These are phyloP conservation scores for Popillia japonica DNA, from an alignment of 1,140 invertebrate species.

Conservation along the genomic window DNA sequence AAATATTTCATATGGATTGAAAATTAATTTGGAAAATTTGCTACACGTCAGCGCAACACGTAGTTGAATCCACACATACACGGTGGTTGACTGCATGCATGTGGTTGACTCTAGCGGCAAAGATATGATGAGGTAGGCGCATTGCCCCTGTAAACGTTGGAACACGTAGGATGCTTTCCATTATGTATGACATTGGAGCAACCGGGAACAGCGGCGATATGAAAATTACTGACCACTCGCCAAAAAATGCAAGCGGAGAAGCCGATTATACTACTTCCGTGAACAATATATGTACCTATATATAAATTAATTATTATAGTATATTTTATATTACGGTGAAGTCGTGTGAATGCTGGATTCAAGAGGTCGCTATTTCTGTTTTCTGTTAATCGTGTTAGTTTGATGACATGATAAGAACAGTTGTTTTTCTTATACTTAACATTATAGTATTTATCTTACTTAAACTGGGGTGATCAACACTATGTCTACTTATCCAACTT, in stretches of 20 bases:
- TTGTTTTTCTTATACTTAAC: too few relatives aligned
- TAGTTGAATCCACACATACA: not conserved
- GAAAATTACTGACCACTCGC: constrained; percentile 7
- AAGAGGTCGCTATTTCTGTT: too few relatives aligned
- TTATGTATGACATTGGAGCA: not conserved
- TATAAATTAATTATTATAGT: not conserved
- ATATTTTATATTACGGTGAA: too few relatives aligned
- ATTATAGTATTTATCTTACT: too few relatives aligned
- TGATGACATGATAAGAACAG: too few relatives aligned
- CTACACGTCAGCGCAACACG: constrained; percentile 29
- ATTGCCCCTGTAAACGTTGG: constrained; percentile 12
- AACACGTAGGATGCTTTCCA: constrained; percentile 17
- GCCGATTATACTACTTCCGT: not conserved
- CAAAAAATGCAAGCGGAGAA: not conserved
- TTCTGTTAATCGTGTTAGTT: too few relatives aligned
- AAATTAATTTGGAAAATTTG: constrained; percentile 35
- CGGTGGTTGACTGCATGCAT: not conserved
- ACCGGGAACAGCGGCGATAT: not conserved
- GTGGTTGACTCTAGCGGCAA: not conserved
- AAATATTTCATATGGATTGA: constrained; percentile 32
- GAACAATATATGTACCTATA: not conserved
- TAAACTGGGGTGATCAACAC: too few relatives aligned
- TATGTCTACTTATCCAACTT: too few relatives aligned
- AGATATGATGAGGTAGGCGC: not conserved
- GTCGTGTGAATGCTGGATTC: too few relatives aligned